Evolutionary conservation across 2,113 vertebrate species (phyloP), one percentile per base, ranked within the genome.

Genomic region (Sylvilagus bachmani): DNA sequence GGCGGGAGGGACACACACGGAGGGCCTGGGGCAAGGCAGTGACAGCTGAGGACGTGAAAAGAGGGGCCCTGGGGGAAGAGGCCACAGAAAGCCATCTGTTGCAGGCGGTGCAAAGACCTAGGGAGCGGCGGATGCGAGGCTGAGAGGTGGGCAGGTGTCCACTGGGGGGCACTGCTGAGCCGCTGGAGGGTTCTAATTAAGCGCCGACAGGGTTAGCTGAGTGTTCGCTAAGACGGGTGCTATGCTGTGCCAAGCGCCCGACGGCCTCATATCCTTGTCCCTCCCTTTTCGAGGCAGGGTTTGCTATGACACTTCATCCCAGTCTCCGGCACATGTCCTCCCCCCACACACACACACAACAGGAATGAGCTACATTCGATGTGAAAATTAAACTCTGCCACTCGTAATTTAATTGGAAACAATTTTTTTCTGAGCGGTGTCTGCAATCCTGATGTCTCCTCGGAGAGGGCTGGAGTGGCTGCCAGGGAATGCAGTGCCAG

Each of bases 61-160:
- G 55, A 79, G 33, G 71, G n/a, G 1, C 44, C 0, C 5, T 0
- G 0, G 29, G 13, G 78, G 82, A 36, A 0, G 44, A 25, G 2
- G 19, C 31, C 17, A 12, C 38, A 19, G 12, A 6, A 49, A 51
- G 21, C 55, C 77, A 38, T 10, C 36, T 10, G 62, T 2, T 22
- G 13, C 4, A 22, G 31, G 74, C 24, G 38, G 27, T 51, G 61
- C 73, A 77, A 27, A 80, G 8, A 36, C 27, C 27, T 55, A 53
- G 61, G 55, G 55, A 25, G 10, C 2, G 19, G 78, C 36, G 71
- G 64, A 10, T 2, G 0, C 0, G 55, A 81, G 67, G 66, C 86
- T 66, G 51, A 53, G 29, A 25, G 29, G 67, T 1, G 80, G 86
- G 24, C 16, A 27, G 38, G 27, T 11, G 49, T 44, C 85, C 62